Conservation (phyloP, 2,888 invertebrate species). For the Phaedon cochleariae region DNA sequence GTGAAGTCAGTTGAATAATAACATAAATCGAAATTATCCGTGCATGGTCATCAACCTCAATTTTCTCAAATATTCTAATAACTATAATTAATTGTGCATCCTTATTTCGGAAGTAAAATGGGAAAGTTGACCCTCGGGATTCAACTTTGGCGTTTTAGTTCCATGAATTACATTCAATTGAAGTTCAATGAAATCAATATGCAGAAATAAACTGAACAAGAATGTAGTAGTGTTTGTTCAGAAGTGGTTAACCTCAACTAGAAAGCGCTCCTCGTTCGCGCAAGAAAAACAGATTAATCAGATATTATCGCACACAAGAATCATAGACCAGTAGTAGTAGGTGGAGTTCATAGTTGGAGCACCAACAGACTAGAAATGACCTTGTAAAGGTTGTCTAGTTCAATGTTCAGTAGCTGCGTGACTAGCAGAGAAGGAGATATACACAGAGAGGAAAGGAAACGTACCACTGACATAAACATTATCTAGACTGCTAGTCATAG, state of each 20-base stretch:
- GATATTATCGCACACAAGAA: not conserved
- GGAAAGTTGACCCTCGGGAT: no score
- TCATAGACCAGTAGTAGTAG: constrained; percentile 1
- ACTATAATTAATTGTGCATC: no score
- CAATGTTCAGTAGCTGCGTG: not conserved
- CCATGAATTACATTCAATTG: not conserved
- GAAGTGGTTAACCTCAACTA: not conserved
- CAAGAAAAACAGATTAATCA: not conserved
- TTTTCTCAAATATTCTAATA: no score
- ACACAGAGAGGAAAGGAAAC: no score
- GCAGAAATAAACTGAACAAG: not conserved
- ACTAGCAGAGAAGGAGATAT: not conserved
- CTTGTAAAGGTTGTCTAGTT: constrained; percentile 2
- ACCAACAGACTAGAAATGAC: constrained; percentile 1
- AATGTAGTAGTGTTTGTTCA: not conserved
- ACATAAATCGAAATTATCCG: no score
- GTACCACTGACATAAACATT: no score
- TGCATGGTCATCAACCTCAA: no score
- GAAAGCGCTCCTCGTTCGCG: not conserved
- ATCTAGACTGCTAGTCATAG: no score
- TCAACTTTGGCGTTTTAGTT: no score
- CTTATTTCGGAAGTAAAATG: no score
- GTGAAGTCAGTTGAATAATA: no score
- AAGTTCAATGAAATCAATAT: not conserved
- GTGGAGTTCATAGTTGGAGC: not conserved